These are phyloP conservation scores for Steinernema khuongi DNA, from an alignment of 1,140 invertebrate species.

Conservation along the genomic window DNA sequence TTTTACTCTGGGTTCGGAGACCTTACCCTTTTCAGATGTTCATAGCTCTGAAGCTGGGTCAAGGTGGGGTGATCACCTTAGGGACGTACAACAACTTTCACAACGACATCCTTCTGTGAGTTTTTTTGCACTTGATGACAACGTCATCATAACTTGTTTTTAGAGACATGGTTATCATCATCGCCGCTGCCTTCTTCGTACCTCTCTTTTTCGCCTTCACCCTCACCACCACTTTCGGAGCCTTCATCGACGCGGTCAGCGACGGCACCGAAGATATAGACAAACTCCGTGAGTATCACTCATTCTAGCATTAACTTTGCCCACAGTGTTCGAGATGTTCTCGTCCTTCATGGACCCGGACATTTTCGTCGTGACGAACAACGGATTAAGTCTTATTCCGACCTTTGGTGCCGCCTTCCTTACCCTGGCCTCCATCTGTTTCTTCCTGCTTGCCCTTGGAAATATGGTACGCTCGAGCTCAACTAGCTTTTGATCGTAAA, in stretches of 20 bases:
- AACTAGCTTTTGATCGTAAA: neutral
- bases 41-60: neutral
- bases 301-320: neutral
- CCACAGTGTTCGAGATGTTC: neutral
- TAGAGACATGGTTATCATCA: neutral
- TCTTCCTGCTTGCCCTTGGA: neutral
- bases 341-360: neutral
- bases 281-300: neutral
- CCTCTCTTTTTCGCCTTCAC: neutral
- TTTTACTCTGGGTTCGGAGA: neutral
- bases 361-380: neutral
- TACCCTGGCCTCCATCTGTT: neutral
- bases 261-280: neutral
- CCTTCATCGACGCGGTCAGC: neutral
- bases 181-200: neutral
- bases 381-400: neutral
- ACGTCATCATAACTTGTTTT: neutral
- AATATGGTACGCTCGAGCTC: neutral
- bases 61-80: neutral
- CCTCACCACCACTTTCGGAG: neutral
- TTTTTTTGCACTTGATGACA: neutral
- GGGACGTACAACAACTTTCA: neutral
- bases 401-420: neutral
- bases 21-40: neutral
- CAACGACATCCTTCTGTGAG: constrained; percentile 8